phyloP scores from a whole-genome alignment of 2,888 invertebrate species.

The Agriopis leucophaearia region DNA sequence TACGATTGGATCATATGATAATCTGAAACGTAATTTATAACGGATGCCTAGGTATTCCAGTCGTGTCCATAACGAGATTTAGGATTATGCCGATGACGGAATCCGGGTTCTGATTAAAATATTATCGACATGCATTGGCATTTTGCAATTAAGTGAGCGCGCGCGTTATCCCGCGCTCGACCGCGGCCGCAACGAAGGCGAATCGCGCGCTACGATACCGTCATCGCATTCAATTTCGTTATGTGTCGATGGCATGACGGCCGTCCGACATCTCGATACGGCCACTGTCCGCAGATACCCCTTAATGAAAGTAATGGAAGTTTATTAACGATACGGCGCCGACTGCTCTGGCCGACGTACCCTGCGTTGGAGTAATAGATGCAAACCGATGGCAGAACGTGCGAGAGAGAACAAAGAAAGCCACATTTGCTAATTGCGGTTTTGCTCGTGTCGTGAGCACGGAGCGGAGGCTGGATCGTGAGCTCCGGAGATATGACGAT shows the following conservation, averaged over 20 bases:
- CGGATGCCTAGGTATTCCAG: slow-evolving; percentile 83
- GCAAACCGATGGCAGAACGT: slow-evolving; percentile 76
- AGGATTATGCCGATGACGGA: slow-evolving; percentile 79
- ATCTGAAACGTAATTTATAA: slow-evolving; percentile 85
- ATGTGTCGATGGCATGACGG: slow-evolving; percentile 82
- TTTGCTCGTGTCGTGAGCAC: slow-evolving; percentile 85
- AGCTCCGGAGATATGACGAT: slow-evolving; percentile 84
- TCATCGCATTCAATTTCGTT: slow-evolving; percentile 82
- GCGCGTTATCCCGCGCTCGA: slow-evolving; percentile 55
- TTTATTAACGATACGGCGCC: slow-evolving; percentile 82
- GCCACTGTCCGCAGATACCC: slow-evolving; percentile 82
- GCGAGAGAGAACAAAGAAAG: slow-evolving; percentile 86
- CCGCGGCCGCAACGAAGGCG: slow-evolving; percentile 57
- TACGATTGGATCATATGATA: slow-evolving; percentile 87
- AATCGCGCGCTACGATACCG: slow-evolving; percentile 81
- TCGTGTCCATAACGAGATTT: slow-evolving; percentile 85
- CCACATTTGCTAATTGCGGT: slow-evolving; percentile 86
- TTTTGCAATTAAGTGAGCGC: slow-evolving; percentile 81
- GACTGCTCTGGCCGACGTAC: slow-evolving; percentile 66
- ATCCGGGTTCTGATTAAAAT: slow-evolving; percentile 73
- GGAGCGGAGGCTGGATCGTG: slow-evolving; percentile 84
- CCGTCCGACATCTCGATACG: slow-evolving; percentile 81
- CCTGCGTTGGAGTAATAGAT: slow-evolving; percentile 76
- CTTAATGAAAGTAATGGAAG: slow-evolving; percentile 86
- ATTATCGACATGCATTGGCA: slow-evolving; percentile 82